phyloP scores from a whole-genome alignment of 2,797 vertebrate species.

The Cryptoprocta ferox region DNA sequence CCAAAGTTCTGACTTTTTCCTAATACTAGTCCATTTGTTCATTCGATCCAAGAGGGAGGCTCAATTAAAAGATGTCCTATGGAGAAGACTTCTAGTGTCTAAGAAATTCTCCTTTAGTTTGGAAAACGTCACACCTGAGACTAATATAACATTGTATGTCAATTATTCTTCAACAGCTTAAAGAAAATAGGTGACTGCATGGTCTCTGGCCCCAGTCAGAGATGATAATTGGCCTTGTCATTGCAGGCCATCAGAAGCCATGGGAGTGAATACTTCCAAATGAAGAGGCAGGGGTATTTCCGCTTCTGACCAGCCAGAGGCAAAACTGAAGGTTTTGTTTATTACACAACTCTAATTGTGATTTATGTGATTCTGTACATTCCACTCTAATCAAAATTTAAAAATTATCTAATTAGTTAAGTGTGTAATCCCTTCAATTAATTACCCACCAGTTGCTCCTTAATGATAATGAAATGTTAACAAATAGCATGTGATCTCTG shows the following conservation, averaged over 20 bases:
- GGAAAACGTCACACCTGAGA: not conserved
- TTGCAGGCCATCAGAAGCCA: not conserved
- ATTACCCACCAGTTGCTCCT: conserved; percentile 77
- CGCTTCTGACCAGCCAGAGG: conserved; percentile 49
- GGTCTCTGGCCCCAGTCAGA: not conserved
- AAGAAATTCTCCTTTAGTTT: not conserved
- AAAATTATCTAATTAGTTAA: conserved; percentile 80
- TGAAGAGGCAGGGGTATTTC: not conserved
- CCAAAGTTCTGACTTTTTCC: not conserved
- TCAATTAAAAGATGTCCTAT: not conserved
- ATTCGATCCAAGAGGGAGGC: not conserved
- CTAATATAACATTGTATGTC: not conserved
- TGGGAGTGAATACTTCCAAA: not conserved
- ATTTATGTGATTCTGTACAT: conserved; percentile 80
- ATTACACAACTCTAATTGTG: conserved; percentile 75
- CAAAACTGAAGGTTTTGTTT: conserved; percentile 73
- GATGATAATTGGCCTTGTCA: not conserved
- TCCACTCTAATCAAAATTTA: conserved; percentile 75
- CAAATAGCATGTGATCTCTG: conserved; percentile 81
- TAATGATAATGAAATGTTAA: conserved; percentile 82
- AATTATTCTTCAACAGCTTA: not conserved
- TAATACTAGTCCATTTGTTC: not conserved
- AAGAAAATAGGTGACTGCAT: not conserved
- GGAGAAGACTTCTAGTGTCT: not conserved
- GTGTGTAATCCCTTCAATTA: conserved; percentile 81